Conservation (phyloP, 2,888 invertebrate genomes). For the Polyommatus iphigenia region DNA sequence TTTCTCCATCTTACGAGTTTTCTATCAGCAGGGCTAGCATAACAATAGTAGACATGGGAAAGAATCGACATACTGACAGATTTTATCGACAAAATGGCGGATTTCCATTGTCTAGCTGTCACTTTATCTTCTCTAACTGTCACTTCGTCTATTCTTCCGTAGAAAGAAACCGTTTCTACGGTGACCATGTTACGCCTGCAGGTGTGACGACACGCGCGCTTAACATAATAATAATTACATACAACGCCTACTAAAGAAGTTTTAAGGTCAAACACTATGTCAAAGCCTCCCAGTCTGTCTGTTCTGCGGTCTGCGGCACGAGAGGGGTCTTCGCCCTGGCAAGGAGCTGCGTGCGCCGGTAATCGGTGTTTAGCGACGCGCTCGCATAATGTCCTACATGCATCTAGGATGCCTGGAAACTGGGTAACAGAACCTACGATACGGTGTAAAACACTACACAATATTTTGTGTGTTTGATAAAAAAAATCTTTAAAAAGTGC, state of each 20-base stretch:
- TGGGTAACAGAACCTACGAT: constrained; percentile 34
- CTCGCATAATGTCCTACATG: constrained; percentile 54
- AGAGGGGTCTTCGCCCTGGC: constrained; percentile 51
- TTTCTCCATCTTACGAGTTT: no score
- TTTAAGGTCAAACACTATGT: not conserved
- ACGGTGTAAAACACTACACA: not conserved
- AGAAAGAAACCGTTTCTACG: no score
- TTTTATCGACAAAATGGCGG: no score
- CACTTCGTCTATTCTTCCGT: no score
- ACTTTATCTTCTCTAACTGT: no score
- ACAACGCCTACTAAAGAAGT: not conserved
- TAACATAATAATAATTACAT: no score
- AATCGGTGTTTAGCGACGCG: constrained; percentile 60
- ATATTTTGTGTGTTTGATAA: not conserved
- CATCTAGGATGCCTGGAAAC: constrained; percentile 37
- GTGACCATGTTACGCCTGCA: no score
- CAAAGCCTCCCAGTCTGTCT: constrained; percentile 39
- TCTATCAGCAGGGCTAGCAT: no score
- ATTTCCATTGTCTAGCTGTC: no score
- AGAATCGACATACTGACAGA: no score
- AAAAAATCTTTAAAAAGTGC: not conserved
- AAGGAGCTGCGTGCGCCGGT: constrained; percentile 56
- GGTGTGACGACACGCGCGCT: no score
- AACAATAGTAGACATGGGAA: no score
- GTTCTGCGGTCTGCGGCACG: constrained; percentile 37